Conservation (phyloP, 2,797 vertebrate genomes). For the Acropternis orthonyx region DNA sequence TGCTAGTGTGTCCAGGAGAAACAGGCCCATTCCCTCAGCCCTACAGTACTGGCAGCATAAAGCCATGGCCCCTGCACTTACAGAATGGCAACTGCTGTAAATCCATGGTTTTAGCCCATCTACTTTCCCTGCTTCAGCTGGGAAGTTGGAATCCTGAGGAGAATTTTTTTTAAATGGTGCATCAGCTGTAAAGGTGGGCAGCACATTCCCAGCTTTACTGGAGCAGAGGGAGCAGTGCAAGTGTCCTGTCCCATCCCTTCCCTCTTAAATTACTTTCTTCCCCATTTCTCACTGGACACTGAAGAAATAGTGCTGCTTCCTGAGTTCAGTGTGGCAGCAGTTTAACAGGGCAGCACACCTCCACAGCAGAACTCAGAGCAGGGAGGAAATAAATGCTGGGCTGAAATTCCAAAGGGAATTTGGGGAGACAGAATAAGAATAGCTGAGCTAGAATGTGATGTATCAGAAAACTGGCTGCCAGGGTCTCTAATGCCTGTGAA, state of each 20-base stretch:
- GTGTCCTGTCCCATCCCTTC: neutral
- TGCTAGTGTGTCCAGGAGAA: neutral
- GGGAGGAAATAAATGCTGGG: neutral
- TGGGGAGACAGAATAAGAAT: neutral
- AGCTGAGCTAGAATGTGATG: neutral
- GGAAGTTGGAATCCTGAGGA: neutral
- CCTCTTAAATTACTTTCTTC: neutral
- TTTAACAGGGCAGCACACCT: neutral
- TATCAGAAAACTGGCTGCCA: neutral
- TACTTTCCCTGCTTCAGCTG: neutral
- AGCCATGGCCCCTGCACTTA: neutral
- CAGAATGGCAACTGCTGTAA: neutral
- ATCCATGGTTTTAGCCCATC: neutral
- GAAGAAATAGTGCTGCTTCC: neutral
- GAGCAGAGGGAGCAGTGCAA: neutral
- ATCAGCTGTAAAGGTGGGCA: neutral
- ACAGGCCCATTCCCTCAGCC: neutral
- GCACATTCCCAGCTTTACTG: neutral
- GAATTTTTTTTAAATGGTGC: neutral
- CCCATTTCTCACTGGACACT: neutral
- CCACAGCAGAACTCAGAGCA: neutral
- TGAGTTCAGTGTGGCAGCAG: neutral
- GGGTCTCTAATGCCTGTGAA: neutral
- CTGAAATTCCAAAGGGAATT: neutral
- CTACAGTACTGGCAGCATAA: neutral